phyloP scores from a whole-genome alignment of 1,140 invertebrate genomes.

The Trinorchestia longiramus region DNA sequence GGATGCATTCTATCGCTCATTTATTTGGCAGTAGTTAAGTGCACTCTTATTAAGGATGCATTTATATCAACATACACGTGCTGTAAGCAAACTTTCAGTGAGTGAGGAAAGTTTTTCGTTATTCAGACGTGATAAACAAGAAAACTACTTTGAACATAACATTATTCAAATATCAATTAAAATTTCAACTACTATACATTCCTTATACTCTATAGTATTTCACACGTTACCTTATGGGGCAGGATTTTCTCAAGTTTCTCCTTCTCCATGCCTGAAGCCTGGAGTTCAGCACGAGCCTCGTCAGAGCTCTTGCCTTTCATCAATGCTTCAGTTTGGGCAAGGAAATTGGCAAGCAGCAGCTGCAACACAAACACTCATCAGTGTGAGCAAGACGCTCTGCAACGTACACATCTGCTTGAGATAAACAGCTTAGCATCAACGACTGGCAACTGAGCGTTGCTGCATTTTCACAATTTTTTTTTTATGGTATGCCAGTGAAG shows the following conservation, averaged over 20 bases:
- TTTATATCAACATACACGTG: too few species aligned
- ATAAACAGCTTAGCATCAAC: too few species aligned
- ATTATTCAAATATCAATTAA: not conserved
- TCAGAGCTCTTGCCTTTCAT: slow-evolving; percentile 89
- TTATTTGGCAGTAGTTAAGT: too few species aligned
- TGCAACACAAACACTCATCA: slow-evolving; percentile 72
- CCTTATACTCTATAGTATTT: not conserved
- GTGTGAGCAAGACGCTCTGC: too few species aligned
- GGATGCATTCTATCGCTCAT: too few species aligned
- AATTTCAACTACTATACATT: not conserved
- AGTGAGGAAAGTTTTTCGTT: not conserved
- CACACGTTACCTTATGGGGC: slow-evolving; percentile 82
- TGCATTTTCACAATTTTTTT: too few species aligned
- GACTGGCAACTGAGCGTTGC: too few species aligned
- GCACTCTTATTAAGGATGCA: too few species aligned
- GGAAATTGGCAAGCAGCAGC: slow-evolving; percentile 96
- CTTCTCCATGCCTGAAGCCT: slow-evolving; percentile 69
- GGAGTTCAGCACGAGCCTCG: slow-evolving; percentile 73
- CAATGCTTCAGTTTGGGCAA: slow-evolving; percentile 98
- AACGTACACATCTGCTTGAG: too few species aligned
- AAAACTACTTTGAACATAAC: not conserved
- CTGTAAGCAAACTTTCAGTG: too few species aligned
- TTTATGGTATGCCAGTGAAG: too few species aligned
- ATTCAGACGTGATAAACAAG: not conserved
- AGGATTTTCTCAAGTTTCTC: slow-evolving; percentile 81